phyloP scores from a whole-genome alignment of 2,797 vertebrate genomes.

The Pseudochirops cupreus region DNA sequence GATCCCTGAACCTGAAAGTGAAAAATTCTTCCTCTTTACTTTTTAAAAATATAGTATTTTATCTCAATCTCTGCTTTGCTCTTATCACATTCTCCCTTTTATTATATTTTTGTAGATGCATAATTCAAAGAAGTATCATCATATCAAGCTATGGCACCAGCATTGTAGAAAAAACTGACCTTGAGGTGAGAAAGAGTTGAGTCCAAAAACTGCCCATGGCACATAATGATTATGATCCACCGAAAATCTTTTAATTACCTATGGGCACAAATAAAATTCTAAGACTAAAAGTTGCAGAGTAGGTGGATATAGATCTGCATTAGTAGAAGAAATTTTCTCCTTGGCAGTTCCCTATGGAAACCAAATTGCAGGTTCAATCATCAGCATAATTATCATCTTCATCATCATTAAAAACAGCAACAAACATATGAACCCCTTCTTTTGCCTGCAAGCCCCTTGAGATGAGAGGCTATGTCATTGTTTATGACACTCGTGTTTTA shows the following conservation, averaged over 20 bases:
- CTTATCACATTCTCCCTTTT: background rate
- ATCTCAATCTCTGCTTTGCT: background rate
- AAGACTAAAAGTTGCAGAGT: background rate
- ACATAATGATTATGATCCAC: background rate
- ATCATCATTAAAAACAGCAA: background rate
- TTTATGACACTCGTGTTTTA: background rate
- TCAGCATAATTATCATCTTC: background rate
- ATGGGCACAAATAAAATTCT: background rate
- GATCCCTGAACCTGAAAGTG: background rate
- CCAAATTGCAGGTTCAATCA: background rate
- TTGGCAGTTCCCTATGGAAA: background rate
- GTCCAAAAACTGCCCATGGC: background rate
- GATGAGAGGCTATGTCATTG: background rate
- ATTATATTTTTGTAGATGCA: background rate
- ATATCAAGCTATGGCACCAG: background rate
- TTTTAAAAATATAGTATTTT: background rate
- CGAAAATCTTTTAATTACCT: background rate
- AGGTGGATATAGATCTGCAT: background rate
- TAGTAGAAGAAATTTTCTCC: background rate
- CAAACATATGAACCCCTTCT: background rate
- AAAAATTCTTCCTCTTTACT: background rate
- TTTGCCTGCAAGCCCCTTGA: background rate
- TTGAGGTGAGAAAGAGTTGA: background rate
- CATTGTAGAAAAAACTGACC: background rate
- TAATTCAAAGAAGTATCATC: background rate